Percentiles rank a stretch among this genome's conserved stretches.
Evolutionary conservation across 2,888 invertebrate genomes (phyloP).

Genomic region (Pyrgus malvae): DNA sequence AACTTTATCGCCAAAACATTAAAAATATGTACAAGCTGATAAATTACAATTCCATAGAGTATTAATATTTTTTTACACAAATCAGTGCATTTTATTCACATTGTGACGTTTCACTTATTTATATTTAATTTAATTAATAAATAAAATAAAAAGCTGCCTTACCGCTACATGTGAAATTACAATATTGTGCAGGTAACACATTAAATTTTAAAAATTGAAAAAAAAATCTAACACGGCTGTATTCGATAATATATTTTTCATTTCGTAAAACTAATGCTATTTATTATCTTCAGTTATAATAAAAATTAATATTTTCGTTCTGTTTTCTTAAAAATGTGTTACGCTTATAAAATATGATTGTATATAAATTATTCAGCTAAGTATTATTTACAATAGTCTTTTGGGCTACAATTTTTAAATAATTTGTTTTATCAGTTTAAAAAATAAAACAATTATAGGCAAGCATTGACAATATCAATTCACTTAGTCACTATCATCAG

Average conservation of each 20-base stretch:
- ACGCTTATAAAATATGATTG: conserved; percentile 57
- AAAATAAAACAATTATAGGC: conserved; percentile 55
- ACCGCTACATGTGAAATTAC: conserved; percentile 54
- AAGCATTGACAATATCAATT: conserved; percentile 64
- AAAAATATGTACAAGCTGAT: conserved; percentile 49
- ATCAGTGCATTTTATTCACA: conserved; percentile 74
- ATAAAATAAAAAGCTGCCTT: conserved; percentile 53
- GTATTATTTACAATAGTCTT: conserved; percentile 74
- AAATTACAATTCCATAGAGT: conserved; percentile 63
- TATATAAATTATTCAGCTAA: conserved; percentile 65
- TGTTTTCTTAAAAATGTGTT: conserved; percentile 58
- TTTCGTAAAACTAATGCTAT: conserved; percentile 26
- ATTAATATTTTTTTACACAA: conserved; percentile 62
- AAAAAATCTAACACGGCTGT: conserved; percentile 18
- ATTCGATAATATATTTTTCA: conserved; percentile 12
- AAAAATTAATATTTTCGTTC: conserved; percentile 67
- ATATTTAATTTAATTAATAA: conserved; percentile 46
- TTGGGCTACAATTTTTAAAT: conserved; percentile 61
- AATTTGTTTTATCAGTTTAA: conserved; percentile 42
- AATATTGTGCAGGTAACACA: conserved; percentile 35
- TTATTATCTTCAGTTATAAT: conserved; percentile 71
- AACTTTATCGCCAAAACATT: conserved; percentile 39
- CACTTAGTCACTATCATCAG: conserved; percentile 45
- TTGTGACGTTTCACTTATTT: conserved; percentile 48
- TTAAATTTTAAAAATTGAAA: conserved; percentile 17